A percentile compares a stretch with the other conserved stretches of the same genome.
phyloP scores from a whole-genome alignment of 1,140 invertebrate species.

The Dendroctonus valens region DNA sequence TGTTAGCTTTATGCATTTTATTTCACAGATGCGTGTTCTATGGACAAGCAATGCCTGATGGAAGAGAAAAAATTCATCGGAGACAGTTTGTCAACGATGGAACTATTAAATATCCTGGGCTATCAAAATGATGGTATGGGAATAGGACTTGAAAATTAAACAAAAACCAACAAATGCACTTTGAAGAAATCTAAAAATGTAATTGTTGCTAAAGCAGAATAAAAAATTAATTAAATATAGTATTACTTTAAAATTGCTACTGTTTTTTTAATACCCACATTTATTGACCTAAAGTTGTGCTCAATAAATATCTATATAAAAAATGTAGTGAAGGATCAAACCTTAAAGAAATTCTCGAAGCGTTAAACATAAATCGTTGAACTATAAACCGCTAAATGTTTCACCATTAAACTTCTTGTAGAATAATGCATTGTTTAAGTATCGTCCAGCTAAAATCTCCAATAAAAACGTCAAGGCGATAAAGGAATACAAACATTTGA shows the following conservation, averaged over 20 bases:
- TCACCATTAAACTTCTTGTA: background rate
- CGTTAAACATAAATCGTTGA: background rate
- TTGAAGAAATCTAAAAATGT: background rate
- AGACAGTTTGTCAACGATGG: conserved; percentile 8
- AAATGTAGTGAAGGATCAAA: background rate
- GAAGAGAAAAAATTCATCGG: conserved; percentile 24
- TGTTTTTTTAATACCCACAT: background rate
- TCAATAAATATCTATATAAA: background rate
- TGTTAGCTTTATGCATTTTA: conserved; percentile 3
- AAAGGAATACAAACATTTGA: conserved; percentile 19
- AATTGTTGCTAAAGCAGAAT: background rate
- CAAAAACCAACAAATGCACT: background rate
- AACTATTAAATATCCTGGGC: conserved; percentile 17
- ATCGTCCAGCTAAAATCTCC: conserved; percentile 9
- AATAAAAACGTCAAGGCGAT: conserved; percentile 21
- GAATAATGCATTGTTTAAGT: background rate
- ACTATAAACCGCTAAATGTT: background rate
- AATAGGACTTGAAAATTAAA: conserved; percentile 4
- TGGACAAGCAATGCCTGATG: conserved; percentile 49
- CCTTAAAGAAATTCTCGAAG: background rate
- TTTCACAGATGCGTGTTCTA: conserved; percentile 51
- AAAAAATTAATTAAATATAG: background rate
- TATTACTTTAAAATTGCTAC: background rate
- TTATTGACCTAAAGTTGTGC: no score
- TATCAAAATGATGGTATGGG: conserved; percentile 2